Evolutionary conservation across 2,888 invertebrate genomes (phyloP), one percentile per base, ranked within the genome.

Genomic region (Noctua fimbriata): DNA sequence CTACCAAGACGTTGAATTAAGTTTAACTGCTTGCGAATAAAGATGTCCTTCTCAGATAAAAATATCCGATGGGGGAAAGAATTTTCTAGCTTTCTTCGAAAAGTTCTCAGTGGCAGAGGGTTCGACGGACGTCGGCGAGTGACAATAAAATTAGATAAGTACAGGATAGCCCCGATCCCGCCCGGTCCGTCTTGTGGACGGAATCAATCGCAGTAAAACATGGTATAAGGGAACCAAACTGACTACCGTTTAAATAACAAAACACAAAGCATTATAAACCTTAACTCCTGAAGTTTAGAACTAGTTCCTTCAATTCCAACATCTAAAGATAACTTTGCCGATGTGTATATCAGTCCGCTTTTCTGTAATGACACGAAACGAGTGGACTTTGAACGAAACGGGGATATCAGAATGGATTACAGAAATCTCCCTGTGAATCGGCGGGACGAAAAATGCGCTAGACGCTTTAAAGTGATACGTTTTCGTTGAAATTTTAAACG

Each of bases 101-200:
- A 92, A 91, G 91, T 90, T 92, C 91, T 92, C 90, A 87, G 91
- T 89, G 88, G 91, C 94, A 93, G 94, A 94, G 95, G 94, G 94
- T 95, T 91, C 91, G 91, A 91, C 90, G 90, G 92, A 91, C 93
- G 92, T 92, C 93, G 93, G 91, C 93, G 94, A 94, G 95, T 96
- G 96, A 96, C 96, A 96, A 96, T 96, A 96, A 96, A 96, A 96
- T 96, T 96, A 96, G 96, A 96, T 96, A 96, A 96, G 96, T 96
- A 95, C 94, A 93, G 95, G 95, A 95, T 94, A 94, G 94, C 93
- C 93, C 91, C 92, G 94, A 92, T 93, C 87, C 90, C 92, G 92
- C 91, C 92, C 93, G 87, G 92, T 94, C 94, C 94, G 94, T 94
- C 95, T 95, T 95, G 94, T 90, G 94, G 95, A 94, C 93, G 93